These are phyloP conservation scores for Urocolius indicus DNA, from an alignment of 2,113 vertebrate genomes.

Conservation along the genomic window DNA sequence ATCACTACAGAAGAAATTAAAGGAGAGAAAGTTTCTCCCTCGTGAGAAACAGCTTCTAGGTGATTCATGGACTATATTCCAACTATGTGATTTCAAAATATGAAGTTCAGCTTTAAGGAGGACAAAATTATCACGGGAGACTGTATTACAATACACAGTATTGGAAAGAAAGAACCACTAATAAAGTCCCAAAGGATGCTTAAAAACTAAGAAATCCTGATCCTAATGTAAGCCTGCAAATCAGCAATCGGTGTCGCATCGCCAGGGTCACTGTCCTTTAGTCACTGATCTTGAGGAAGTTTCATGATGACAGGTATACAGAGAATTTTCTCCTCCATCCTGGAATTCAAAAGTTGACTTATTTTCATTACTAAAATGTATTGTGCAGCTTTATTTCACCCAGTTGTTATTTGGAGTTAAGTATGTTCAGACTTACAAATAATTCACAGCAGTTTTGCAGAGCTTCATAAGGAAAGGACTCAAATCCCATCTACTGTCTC, in stretches of 20 bases:
- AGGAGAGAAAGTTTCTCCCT: neutral
- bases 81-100: neutral
- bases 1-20: neutral
- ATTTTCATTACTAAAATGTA: neutral
- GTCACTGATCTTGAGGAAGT: neutral
- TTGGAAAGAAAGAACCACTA: neutral
- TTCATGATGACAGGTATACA: neutral
- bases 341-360: neutral
- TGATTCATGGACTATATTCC: neutral
- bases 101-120: neutral
- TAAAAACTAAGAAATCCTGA: neutral
- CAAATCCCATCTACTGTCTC: neutral
- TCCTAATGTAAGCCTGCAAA: neutral
- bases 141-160: neutral
- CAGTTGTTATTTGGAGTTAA: neutral
- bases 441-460: neutral
- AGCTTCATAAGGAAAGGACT: neutral
- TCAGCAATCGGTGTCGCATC: neutral
- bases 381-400: neutral
- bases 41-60: neutral
- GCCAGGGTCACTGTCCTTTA: neutral
- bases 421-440: neutral
- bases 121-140: neutral
- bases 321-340: neutral
- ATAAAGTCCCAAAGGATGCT: neutral